A percentile compares a stretch with the other conserved stretches of the same genome.
Conservation (phyloP, 2,113 vertebrate species). For the Scartelaos histophorus region DNA sequence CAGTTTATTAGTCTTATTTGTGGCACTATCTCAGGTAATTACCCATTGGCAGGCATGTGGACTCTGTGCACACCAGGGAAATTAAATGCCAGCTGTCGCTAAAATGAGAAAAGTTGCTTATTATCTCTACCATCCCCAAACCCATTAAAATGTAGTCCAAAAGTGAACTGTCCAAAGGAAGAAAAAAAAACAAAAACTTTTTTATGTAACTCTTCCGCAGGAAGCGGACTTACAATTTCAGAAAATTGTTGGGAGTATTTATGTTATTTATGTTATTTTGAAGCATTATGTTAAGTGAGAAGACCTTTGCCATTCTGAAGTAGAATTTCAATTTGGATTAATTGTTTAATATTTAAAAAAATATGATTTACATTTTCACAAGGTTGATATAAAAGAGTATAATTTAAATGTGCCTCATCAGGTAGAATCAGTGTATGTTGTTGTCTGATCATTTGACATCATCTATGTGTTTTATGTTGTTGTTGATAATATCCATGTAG, state of each 20-base stretch:
- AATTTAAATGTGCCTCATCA: too few relatives aligned
- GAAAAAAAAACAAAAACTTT: not conserved
- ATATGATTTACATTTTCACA: not conserved
- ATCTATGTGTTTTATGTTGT: not conserved
- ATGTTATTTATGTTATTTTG: not conserved
- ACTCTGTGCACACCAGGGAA: slow-evolving; percentile 25
- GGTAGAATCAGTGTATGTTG: not conserved
- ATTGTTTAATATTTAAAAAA: not conserved
- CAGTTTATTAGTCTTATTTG: slow-evolving; percentile 35
- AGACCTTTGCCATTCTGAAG: too few relatives aligned
- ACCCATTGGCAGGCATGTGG: slow-evolving; percentile 30
- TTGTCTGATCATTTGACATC: not conserved
- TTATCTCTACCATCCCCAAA: slow-evolving; percentile 25
- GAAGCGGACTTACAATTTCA: not conserved
- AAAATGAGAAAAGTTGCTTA: slow-evolving; percentile 35
- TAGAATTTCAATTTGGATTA: not conserved
- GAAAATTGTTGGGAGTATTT: not conserved
- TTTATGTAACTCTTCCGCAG: not conserved
- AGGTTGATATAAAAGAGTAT: not conserved
- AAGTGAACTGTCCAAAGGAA: not conserved
- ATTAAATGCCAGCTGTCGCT: slow-evolving; percentile 59
- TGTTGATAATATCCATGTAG: not conserved
- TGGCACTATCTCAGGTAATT: slow-evolving; percentile 53
- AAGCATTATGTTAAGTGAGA: not conserved
- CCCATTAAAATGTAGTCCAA: not conserved